Evolutionary conservation across 2,888 invertebrate species (phyloP).

Genomic region (Caenorhabditis sulstoni): DNA sequence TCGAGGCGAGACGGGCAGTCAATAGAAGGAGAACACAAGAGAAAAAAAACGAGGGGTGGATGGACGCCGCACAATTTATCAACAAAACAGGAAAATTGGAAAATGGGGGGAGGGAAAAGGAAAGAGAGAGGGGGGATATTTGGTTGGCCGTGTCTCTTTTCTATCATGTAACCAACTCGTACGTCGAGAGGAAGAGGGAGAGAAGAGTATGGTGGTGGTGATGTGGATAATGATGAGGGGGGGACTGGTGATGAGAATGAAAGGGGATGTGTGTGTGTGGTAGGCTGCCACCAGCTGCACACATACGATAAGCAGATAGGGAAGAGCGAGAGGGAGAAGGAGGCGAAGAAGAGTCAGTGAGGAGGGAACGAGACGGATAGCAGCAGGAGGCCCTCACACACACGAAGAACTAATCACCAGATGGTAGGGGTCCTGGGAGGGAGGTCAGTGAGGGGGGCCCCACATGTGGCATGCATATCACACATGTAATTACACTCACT

Average conservation of each 20-base stretch:
- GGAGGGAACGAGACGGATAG: background rate
- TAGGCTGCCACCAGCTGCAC: slow-evolving; percentile 42
- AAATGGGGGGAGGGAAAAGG: slow-evolving; percentile 1
- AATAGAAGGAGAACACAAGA: slow-evolving; percentile 1
- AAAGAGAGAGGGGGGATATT: background rate
- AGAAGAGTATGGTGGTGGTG: background rate
- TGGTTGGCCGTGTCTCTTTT: background rate
- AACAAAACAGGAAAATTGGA: slow-evolving; percentile 17
- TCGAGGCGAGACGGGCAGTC: background rate
- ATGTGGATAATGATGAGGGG: background rate
- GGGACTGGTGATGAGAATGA: slow-evolving; percentile 8
- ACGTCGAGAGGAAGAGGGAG: background rate
- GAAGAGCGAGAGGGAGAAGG: slow-evolving; percentile 1
- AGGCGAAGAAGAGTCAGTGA: slow-evolving; percentile 4
- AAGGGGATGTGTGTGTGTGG: background rate
- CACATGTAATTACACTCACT: slow-evolving; percentile 41
- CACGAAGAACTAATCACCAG: slow-evolving; percentile 38
- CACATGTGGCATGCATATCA: slow-evolving; percentile 55
- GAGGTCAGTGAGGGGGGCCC: slow-evolving; percentile 18
- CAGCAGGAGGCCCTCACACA: slow-evolving; percentile 9
- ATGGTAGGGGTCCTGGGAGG: slow-evolving; percentile 16
- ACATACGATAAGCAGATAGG: slow-evolving; percentile 59
- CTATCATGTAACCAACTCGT: too few relatives aligned
- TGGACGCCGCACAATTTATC: slow-evolving; percentile 15
- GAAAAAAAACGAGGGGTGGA: background rate